Evolutionary conservation across 2,888 invertebrate species (phyloP), one percentile per base, ranked within the genome.

Genomic region (Pomacea canaliculata): DNA sequence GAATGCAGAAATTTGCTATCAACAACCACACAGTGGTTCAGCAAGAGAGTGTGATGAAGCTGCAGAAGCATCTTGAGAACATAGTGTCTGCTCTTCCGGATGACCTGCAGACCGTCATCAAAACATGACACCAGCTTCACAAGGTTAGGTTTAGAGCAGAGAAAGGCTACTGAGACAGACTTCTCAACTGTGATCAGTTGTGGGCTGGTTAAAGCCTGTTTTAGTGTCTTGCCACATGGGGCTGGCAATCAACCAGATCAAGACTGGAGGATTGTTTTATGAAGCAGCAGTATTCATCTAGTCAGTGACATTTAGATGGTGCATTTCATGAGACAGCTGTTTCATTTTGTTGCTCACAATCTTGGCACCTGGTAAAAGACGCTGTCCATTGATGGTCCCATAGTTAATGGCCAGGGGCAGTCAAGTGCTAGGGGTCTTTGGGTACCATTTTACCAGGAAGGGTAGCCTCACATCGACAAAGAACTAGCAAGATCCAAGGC

Each of bases 61-160:
- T 93, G 37, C 93, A 94, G 86, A 93, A 88, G 70, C 93, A 96
- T 85, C 92, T 97, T 86, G 94, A 95, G 80, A 95, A 95, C 87
- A 94, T 97, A 80, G 95, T 96, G 83, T 93, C 94, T 88, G 94
- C 95, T 76, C 92, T 97, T 86, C 96, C 97, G 8, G 96, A 96
- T 79, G 97, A 97, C 92, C 93, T 97, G 91, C 95, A 95, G 92
- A 94, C 94, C 81, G 95, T 96, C 86, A 91, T 96, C 68, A 86
- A 85, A 74, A 86, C 83, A 67, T 88, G 87, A 87, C 77, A 27
- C 48, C 68, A 27, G 48, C 66, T 16, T 18, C 7, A 19, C 7
- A 19, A 19, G n/a, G 60, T 60, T n/a, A 60, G 16, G 60, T 19
- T 60, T n/a, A 60, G 60, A 19, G 60, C 60, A 37, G 37, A 37